Evolutionary conservation across 2,888 invertebrate genomes (phyloP), one percentile per base, ranked within the genome.

Genomic region (Ganaspis brasiliensis): DNA sequence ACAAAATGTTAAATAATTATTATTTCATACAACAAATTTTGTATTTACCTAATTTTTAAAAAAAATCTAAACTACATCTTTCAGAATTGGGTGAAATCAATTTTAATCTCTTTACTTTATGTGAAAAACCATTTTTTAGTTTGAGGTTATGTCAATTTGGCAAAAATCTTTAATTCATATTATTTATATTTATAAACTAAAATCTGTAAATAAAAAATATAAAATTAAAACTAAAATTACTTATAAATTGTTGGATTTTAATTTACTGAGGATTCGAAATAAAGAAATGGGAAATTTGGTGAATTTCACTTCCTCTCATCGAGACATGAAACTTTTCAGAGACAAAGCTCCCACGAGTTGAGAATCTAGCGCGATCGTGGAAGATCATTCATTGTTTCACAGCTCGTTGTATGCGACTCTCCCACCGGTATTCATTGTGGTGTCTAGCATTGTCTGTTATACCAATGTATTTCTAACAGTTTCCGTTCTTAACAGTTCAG

Each of bases 361-460:
- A 78, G 81, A 79, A 79, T 74, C 72, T 67, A 80, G 78, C 78
- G 80, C 76, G 79, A 84, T 79, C 82, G 82, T 81, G 79, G 80
- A 83, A 84, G 85, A 83, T 81, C 77, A 79, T 77, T 84, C 86
- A 84, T 87, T 87, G 86, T 86, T 83, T 84, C 81, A 72, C 76
- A 74, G 61, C 78, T 84, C 81, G 85, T 86, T 85, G 78, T 79
- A 63, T 77, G 82, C 76, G 78, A 85, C 83, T 87, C 86, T 87
- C 87, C 82, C 86, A 87, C 82, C 81, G 83, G 74, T 78, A 76
- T 77, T 82, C 84, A 84, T 84, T 83, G 75, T 57, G 73, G 74
- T 63, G 63, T 63, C 21, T 40, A 19, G 5, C 40, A 63, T 49
- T 67, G 24, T 67, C 59, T 61, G 16, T 61, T 67, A 9, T 24